Evolutionary conservation across 1,140 invertebrate species (phyloP), one percentile per base, ranked within the genome.

Genomic region (Heliconius congener): DNA sequence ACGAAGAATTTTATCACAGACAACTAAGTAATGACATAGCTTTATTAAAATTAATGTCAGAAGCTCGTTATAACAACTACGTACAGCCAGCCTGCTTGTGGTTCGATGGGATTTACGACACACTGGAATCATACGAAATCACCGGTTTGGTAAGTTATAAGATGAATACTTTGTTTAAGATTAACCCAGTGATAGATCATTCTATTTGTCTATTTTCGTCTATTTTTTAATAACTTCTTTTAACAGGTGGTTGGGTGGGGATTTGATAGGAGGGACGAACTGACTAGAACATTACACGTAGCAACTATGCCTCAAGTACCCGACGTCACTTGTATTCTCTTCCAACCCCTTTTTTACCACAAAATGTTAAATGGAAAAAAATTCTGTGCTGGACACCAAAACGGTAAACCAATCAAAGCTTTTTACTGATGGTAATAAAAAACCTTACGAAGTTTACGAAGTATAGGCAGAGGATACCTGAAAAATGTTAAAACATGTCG

Each of bases 271-370:
- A 81, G 83, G 0, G 86, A 90, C 34, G 42, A 52, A 1, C 72
- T 90, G 8, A 81, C 90, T 27, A 71, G 79, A 0, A 80, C 83
- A 66, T 81, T 93, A 9, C 82, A 81, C 1, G 85, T 82, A 74
- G 82, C 85, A 5, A 81, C 66, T 6, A 87, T 93, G 75, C 91
- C 91, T 0, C 86, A 85, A 55, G 76, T 87, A 52, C 73, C 80
- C 11, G 91, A 93, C 42, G n/a, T 80, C 2, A 82, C 74, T 0
- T 92, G 91, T 57, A 85, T 91, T n/a, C 87, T 84, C 39, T 86
- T 83, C 23, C 88, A 92, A 73, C 86, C 88, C 0, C 6, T 83
- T 5, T 93, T 93, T 81, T 93, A 88, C 66, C 76, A 84, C 0
- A 88, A 75, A 34, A 46, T 73, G 39, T 55, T 80, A 11, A 66